Conservation (phyloP, 2,113 vertebrate species). For the Helogale parvula region DNA sequence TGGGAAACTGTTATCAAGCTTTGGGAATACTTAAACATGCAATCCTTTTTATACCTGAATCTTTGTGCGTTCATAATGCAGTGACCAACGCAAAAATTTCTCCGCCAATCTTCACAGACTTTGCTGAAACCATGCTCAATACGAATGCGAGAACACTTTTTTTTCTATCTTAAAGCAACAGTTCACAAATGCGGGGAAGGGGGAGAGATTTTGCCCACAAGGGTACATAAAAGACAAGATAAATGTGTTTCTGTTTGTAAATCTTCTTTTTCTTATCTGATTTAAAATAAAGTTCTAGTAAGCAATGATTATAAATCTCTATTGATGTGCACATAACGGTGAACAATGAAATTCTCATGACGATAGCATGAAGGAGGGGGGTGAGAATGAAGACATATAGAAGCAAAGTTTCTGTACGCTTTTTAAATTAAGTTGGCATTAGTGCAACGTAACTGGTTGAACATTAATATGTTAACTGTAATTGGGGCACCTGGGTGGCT, state of each 20-base stretch:
- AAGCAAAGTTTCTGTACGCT: background rate
- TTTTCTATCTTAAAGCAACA: background rate
- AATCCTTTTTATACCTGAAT: background rate
- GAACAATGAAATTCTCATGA: background rate
- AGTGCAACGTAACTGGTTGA: fast-evolving
- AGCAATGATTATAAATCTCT: background rate
- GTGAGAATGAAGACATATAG: fast-evolving
- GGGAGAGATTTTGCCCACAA: background rate
- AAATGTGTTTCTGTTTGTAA: background rate
- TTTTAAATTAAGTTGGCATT: background rate
- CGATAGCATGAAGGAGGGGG: background rate
- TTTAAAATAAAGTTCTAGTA: background rate
- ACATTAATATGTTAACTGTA: background rate
- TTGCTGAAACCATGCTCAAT: no score
- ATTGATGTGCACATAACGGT: background rate
- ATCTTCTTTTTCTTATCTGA: background rate
- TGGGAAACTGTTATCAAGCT: background rate
- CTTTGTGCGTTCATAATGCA: background rate
- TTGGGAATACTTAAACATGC: background rate
- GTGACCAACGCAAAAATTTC: background rate
- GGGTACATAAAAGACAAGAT: background rate
- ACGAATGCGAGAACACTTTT: background rate
- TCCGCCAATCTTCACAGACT: background rate
- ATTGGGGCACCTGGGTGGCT: no score
- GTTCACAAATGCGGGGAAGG: background rate